Evolutionary conservation across 1,140 invertebrate genomes (phyloP).

Genomic region (Eciton burchellii): DNA sequence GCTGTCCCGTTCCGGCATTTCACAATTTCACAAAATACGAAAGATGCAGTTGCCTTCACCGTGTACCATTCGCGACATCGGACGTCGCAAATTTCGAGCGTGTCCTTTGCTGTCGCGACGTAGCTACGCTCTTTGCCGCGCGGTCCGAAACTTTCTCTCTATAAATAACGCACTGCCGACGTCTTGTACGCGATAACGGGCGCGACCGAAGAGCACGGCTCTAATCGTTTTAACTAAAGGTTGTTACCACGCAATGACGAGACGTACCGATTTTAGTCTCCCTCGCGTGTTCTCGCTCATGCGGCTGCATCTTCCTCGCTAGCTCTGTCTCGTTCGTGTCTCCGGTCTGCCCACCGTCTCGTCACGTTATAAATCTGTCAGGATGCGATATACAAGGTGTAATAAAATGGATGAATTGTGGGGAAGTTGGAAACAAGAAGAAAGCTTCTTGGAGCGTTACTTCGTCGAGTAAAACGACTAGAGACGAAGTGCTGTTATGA

Average conservation of each 20-base stretch:
- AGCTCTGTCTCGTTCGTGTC: not conserved
- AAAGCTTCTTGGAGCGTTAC: not conserved
- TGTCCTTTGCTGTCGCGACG: not conserved
- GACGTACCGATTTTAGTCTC: conserved; percentile 38
- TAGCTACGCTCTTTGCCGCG: not conserved
- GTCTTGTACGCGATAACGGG: conserved; percentile 59
- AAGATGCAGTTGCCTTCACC: too few species aligned
- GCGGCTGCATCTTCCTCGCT: not conserved
- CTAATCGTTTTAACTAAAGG: conserved; percentile 73
- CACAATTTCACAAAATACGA: not conserved
- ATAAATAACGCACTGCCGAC: conserved; percentile 71
- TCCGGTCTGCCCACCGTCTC: not conserved
- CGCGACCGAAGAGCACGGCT: conserved; percentile 63
- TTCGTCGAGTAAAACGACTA: conserved; percentile 3
- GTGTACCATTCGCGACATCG: not conserved
- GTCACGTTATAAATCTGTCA: conserved; percentile 11
- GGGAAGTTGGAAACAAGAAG: conserved; percentile 7
- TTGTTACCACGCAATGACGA: conserved; percentile 67
- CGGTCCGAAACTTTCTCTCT: conserved; percentile 71
- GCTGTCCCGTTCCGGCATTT: not conserved
- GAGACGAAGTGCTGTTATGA: not conserved
- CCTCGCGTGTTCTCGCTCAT: not conserved
- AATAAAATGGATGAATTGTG: not conserved
- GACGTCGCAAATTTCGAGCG: conserved; percentile 16
- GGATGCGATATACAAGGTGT: not conserved